Base-by-base conservation (phyloP, 1,140 invertebrate species). In the Heliconius congener region DNA sequence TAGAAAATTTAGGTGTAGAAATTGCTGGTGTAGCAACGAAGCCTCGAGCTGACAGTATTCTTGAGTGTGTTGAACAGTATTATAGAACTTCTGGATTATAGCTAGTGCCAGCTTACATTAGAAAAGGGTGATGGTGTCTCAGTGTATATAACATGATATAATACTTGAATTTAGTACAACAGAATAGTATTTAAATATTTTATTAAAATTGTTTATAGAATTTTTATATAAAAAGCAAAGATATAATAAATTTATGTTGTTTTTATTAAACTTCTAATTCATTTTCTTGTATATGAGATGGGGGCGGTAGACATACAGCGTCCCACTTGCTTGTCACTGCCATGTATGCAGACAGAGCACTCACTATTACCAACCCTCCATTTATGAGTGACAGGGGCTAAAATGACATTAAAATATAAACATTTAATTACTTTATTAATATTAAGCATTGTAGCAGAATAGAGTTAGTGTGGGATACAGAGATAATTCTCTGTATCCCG, bases 1-100 rank as follows among this genome's bases (percentile, higher is more conserved):
- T 94, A 82, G 88, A 91, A 82, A 93, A 91, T 76, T 86, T 94
- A 8, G 93, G 93, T 4, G 78, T 92, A 8, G 91, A 93, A 74
- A 90, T 93, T 80, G 90, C 93, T 0, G 93, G 93, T 1, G 84
- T 94, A 1, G 91, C 93, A 0, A 79, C 85, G 0, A 89, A 87
- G 37, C 93, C 93, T 3, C 88, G 85, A 30, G 83, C 93, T 3
- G 90, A 91, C 2, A 88, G 88, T 86, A 57, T 94, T 18, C 82
- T 93, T 55, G 87, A 93, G 55, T 89, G 90, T 23, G 83, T 94
- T 16, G 71, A 87, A 70, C 84, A 87, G 30, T 93, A 91, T 76
- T 93, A 91, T 39, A 81, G 78, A 34, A 84, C 82, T 82, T 50
- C 76, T 78, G 75, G 84, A 23, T 34, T 76, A 72, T 9, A 84